Evolutionary conservation across 2,888 invertebrate genomes (phyloP), one percentile per base, ranked within the genome.

Genomic region (Dermolepida albohirtum): DNA sequence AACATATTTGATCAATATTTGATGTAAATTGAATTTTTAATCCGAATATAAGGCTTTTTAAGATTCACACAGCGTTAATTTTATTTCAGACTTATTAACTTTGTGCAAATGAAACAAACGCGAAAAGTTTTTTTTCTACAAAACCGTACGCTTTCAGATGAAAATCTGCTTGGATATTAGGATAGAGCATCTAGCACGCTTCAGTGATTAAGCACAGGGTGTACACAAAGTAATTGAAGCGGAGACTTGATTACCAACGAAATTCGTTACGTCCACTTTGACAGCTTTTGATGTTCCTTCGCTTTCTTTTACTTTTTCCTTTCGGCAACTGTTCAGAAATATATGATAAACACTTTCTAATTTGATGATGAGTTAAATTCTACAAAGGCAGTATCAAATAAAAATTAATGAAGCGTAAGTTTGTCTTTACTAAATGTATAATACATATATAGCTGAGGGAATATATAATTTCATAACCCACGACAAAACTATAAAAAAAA

Each of bases 201-300:
- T 34, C 50, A 66, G 40, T 57, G 57, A 59, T 59, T 57, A 59
- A 49, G 40, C 47, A 66, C 54, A 54, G 54, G 54, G 52, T 64
- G 64, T 54, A 54, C 64, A 57, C 66, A 59, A 66, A 66, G 66
- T 59, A 66, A 66, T 57, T 59, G 59, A 66, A 50, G 57, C 66
- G 59, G 41, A 59, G 59, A 59, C 59, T 59, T 59, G 59, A 47
- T 59, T 59, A 59, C 59, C 59, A 59, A 66, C 66, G 59, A 51
- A 69, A 57, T 66, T 57, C 65, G 57, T 64, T 50, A 59, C 69
- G 50, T 69, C 51, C 52, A 57, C 69, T 69, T 62, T 65, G 64
- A 57, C 64, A 68, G 64, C 68, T 64, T 68, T 68, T 68, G 68
- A 68, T 68, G 68, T 68, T 66, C 66, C 59, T 59, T 59, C 59